These are phyloP conservation scores for Balaeniceps rex DNA, from an alignment of 2,113 vertebrate species.

Conservation along the genomic window DNA sequence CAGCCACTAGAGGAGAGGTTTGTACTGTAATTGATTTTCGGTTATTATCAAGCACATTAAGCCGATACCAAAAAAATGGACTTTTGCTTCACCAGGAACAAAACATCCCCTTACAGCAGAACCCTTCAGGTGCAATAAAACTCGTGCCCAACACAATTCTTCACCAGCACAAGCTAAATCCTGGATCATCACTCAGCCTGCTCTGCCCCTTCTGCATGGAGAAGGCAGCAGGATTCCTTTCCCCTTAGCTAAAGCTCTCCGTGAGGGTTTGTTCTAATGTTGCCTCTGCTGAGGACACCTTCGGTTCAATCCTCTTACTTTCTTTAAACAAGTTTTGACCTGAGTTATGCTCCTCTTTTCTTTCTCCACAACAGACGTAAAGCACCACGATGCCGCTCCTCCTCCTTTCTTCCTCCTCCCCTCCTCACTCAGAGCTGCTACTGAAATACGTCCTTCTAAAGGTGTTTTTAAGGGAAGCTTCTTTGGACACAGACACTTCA, in stretches of 20 bases:
- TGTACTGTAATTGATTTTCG: background rate
- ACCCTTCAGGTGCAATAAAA: background rate
- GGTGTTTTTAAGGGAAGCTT: background rate
- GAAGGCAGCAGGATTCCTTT: background rate
- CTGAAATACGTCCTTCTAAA: background rate
- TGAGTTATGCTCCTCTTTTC: background rate
- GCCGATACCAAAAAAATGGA: background rate
- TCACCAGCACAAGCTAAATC: background rate
- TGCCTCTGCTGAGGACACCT: background rate
- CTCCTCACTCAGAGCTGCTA: background rate
- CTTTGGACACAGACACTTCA: background rate
- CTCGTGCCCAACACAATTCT: rapidly evolving
- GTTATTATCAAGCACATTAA: background rate
- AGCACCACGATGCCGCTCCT: background rate
- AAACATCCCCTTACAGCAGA: background rate
- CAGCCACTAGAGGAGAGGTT: background rate
- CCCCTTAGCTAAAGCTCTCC: background rate
- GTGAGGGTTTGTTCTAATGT: rapidly evolving
- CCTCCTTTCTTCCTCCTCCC: background rate
- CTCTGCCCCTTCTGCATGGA: background rate
- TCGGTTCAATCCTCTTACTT: background rate
- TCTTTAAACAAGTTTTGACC: background rate
- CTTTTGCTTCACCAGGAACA: background rate
- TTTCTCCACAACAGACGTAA: background rate
- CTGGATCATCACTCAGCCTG: too few relatives aligned